Base-by-base conservation (phyloP, 2,113 vertebrate species). In the Irena cyanogastra region DNA sequence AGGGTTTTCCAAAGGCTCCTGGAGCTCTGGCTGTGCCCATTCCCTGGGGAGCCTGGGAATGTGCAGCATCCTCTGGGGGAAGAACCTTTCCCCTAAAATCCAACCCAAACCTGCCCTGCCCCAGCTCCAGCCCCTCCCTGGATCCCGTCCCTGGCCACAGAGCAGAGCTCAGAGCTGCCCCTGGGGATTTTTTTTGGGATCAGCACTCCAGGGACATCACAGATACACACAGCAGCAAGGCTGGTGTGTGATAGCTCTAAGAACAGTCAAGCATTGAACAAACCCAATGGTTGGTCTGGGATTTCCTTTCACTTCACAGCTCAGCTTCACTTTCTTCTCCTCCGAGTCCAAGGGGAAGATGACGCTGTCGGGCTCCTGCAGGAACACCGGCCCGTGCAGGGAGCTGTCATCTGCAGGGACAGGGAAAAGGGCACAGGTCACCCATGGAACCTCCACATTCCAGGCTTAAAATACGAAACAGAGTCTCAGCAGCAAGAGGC, bases 301-400 rank as follows among this genome's bases (percentile, higher is more conserved):
- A 87, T 98, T 99, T 91, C 99, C 99, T 92, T 98, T 97, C 27
- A 98, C 99, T 95, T 99, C 99, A 4, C 99, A 99, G 95, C 94
- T 99, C 95, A 99, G 98, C 95, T 98, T 98, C 94, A 99, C 98
- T 96, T 99, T 98, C 97, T 97, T 99, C 97, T 99, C 99, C 95
- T 99, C 97, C 1, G 98, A 98, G 96, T 99, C 99, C 97, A 99
- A 90, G 21, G 99, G 98, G 95, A 99, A 99, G 96, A 99, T 98
- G 2, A 99, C 44, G 90, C 98, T 98, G 96, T 98, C 98, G 19
- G 99, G 99, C 95, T 99, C 99, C 97, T 99, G 99, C 52, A 98
- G 98, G 93, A 99, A 99, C 63, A 98, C 93, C 0, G 98, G 99
- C 78, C 98, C 99, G 24, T 99, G 99, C 95, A 98, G 98, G 28